Base-by-base conservation (phyloP, 2,888 invertebrate species). In the Ceramica pisi region DNA sequence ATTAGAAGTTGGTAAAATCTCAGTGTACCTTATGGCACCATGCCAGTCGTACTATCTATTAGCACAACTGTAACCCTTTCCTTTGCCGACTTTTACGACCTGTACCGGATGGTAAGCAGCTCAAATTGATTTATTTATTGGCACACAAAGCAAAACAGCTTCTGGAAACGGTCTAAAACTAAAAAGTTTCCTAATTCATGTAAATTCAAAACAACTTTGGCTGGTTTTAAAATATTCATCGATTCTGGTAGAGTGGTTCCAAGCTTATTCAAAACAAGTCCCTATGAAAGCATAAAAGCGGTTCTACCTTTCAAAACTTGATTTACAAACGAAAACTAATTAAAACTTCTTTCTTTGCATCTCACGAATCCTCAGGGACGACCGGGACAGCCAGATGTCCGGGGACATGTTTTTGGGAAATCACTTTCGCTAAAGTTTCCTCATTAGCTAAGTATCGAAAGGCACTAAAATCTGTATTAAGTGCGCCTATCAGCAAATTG, bases 281-380 rank as follows among this genome's bases (percentile, higher is more conserved):
- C 79, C 35, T 44, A 60, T 50, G 59, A 72, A 79, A 70, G 53
- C 67, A 79, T 60, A 55, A 71, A 71, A 65, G 65, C 69, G 41
- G 23, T 57, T 41, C 41, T 60, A 51, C 56, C 21, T 68, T 63
- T 68, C 51, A 67, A 66, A 74, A 74, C 73, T 80, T 80, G 51
- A 78, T 72, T 80, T 78, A 70, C 62, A 71, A 80, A 73, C 56
- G 69, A 64, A 74, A 83, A 75, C 84, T 76, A 84, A 84, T 84
- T 83, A 80, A 80, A 84, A 83, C 62, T 84, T 80, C n/a, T 75
- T 81, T 78, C 71, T 77, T 73, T 77, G 55, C 72, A 71, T 77
- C 74, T 72, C 77, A 67, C 64, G 80, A 80, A 71, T 82, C 71
- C 71, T 61, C 41, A 21, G 67, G 67, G 65, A 55, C 59, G 74